These are phyloP conservation scores for Pangasianodon gigas DNA, from an alignment of 2,113 vertebrate genomes.

Conservation along the genomic window DNA sequence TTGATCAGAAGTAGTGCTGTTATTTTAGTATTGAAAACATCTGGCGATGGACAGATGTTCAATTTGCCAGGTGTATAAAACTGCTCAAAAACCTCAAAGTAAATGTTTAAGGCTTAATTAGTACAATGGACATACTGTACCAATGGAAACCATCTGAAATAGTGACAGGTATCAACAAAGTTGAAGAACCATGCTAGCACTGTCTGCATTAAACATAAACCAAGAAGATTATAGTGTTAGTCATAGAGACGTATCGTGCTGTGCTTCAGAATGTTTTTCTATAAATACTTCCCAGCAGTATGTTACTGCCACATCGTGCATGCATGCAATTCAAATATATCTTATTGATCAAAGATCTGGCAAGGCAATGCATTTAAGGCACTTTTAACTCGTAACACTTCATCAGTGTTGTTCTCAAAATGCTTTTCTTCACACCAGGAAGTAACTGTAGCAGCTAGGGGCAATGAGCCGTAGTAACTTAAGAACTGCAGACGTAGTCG, in stretches of 20 bases:
- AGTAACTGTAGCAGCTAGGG: slow-evolving; percentile 16
- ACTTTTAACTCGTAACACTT: not conserved
- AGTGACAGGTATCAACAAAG: slow-evolving; percentile 17
- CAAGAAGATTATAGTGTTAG: not conserved
- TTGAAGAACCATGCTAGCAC: not conserved
- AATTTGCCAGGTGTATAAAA: slow-evolving; percentile 29
- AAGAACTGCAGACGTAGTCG: slow-evolving; percentile 22
- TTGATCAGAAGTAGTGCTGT: not conserved
- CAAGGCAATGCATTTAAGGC: not conserved
- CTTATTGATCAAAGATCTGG: not conserved
- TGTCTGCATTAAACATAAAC: slow-evolving; percentile 6
- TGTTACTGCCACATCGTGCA: not conserved
- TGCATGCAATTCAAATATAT: not conserved
- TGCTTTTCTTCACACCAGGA: slow-evolving; percentile 43
- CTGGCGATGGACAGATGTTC: slow-evolving; percentile 16
- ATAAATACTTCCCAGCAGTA: not conserved
- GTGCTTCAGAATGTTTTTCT: not conserved
- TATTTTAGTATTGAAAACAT: slow-evolving; percentile 3
- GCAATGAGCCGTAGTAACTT: slow-evolving; percentile 16
- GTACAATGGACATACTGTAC: slow-evolving; percentile 34
- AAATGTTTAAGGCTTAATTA: slow-evolving; percentile 43
- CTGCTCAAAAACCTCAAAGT: slow-evolving; percentile 25
- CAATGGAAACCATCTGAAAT: slow-evolving; percentile 13
- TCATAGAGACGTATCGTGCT: not conserved
- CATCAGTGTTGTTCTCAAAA: slow-evolving; percentile 18